Base-by-base conservation (phyloP, 2,888 invertebrate genomes). In the Watsonalla binaria region DNA sequence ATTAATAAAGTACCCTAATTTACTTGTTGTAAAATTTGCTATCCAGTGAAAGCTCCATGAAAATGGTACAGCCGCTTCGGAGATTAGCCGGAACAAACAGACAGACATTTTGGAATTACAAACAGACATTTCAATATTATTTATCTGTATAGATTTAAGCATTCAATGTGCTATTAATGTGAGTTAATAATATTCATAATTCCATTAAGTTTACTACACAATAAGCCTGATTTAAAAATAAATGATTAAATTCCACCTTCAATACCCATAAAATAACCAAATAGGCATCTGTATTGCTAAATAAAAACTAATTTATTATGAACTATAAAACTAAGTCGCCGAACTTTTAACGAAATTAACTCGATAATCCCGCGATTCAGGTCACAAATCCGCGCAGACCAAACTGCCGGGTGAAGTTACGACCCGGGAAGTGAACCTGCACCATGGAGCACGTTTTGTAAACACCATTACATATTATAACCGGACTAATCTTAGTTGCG, bases 391-490 rank as follows among this genome's bases (percentile, higher is more conserved):
- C 70, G 61, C 58, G 60, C 65, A 61, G 63, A 65, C 63, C 65
- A 60, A 70, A 72, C 71, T 65, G 61, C 66, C 63, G 66, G 61
- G 71, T 47, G 70, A 79, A 84, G 73, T 86, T 82, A 86, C 76
- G 83, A 85, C 62, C 61, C 79, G 78, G 85, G 86, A 87, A 84
- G 73, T 63, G 69, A 82, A 83, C 81, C 79, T 72, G 72, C 58
- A 61, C 74, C 69, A 77, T 80, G 69, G 67, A 71, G 78, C 85
- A 82, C 82, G 82, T 53, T 61, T 56, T 64, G 64, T 78, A 76
- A 76, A 79, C 71, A 68, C 65, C 57, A 60, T 37, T 37, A 39
- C 15, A 48, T 14, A 35, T 13, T 9, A 11, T 11, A 39, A 37
- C 37, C 37, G 6, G 51, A 57, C 60, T 68, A 68, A 68, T 65